Base-by-base conservation (phyloP, 2,888 invertebrate genomes). In the Eilema sororculum region DNA sequence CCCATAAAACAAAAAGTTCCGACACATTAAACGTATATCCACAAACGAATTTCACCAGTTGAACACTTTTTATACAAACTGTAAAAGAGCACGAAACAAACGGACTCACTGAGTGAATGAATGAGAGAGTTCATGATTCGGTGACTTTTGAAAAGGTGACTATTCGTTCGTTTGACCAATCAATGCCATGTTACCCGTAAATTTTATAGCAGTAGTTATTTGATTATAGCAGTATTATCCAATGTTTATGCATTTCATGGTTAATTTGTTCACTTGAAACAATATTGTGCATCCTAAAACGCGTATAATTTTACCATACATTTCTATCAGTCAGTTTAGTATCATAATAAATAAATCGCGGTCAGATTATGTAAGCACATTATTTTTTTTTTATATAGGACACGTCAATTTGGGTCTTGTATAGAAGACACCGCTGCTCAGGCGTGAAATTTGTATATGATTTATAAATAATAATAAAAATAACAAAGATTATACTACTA, bases 291-390 rank as follows among this genome's bases (percentile, higher is more conserved):
- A 20, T 46, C 24, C 22, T 62, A 62, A 62, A 41, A 41, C 24
- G 62, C 62, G 8, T n/a, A 41, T 62, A 25, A 62, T 41, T 62
- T 62, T 41, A 41, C 20, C 41, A 62, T 62, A 25, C 5, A 62
- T 62, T 41, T 24, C 22, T 41, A 62, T 41, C 37, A 62, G 33
- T 24, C 16, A 24, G 16, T 24, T 24, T 37, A 16, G 9, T 37
- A 61, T 37, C 16, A 22, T 24, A 22, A 37, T 16, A 24, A 25
- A 62, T 41, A 41, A 62, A 62, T 62, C 41, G 62, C 20, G 25
- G 25, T 10, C 41, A 9, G 41, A 20, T 25, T 62, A 41, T 25
- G 62, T 41, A 25, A 62, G 41, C 41, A 62, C 41, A 62, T 16
- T 37, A 62, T n/a, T n/a, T n/a, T n/a, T n/a, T n/a, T n/a, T n/a